Evolutionary conservation across 2,888 invertebrate genomes (phyloP).

Genomic region (Nebria brevicollis): DNA sequence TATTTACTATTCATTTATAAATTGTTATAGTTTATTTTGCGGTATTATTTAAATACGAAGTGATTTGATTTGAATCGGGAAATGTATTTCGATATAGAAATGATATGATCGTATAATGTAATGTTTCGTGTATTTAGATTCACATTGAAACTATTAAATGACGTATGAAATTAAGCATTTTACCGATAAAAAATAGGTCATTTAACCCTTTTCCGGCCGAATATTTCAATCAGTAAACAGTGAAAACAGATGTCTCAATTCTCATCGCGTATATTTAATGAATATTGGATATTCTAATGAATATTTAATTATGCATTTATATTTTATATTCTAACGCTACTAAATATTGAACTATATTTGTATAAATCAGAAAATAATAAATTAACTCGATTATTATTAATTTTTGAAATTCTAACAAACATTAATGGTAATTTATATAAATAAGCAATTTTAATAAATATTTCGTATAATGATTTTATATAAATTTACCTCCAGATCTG

Average conservation of each 20-base stretch:
- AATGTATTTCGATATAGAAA: too few species aligned
- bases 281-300: not conserved
- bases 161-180: not conserved
- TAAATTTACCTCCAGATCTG: conserved; percentile 50
- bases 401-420: too few species aligned
- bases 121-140: not conserved
- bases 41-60: too few species aligned
- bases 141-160: not conserved
- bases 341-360: not conserved
- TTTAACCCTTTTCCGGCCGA: not conserved
- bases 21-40: too few species aligned
- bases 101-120: not conserved
- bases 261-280: not conserved
- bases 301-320: not conserved
- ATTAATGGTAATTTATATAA: too few species aligned
- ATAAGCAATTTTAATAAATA: not conserved
- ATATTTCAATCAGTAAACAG: not conserved
- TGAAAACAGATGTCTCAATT: not conserved
- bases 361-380: too few species aligned
- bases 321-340: too few species aligned
- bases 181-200: not conserved
- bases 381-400: too few species aligned
- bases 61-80: too few species aligned
- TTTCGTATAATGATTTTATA: not conserved
- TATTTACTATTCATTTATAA: too few species aligned